phyloP scores from a whole-genome alignment of 1,140 invertebrate species.

The Aphaenogaster rudis region DNA sequence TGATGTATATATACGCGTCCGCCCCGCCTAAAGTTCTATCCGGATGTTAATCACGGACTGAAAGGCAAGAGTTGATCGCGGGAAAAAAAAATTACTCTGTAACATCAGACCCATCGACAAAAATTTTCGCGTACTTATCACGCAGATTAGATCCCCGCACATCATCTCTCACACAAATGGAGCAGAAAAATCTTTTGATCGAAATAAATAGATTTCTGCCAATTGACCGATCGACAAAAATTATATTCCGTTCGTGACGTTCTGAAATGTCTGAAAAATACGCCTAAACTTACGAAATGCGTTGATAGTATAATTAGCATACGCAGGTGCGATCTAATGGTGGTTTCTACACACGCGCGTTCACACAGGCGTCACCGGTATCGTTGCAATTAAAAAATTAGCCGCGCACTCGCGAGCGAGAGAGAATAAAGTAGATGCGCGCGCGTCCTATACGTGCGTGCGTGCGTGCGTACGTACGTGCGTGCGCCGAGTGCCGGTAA shows the following conservation, averaged over 20 bases:
- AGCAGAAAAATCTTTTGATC: not conserved
- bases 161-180: not conserved
- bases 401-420: constrained; percentile 55
- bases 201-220: not conserved
- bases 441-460: constrained; percentile 34
- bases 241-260: not conserved
- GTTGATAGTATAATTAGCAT: constrained; percentile 16
- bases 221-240: not conserved
- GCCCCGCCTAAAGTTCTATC: not conserved
- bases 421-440: constrained; percentile 67
- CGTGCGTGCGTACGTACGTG: constrained; percentile 23
- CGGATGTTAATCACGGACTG: not conserved
- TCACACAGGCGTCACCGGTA: constrained; percentile 56
- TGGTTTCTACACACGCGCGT: constrained; percentile 41
- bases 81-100: not conserved
- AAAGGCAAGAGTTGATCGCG: not conserved
- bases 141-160: not conserved
- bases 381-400: constrained; percentile 76
- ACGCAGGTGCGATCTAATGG: constrained; percentile 35
- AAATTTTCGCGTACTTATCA: not conserved
- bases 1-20: constrained; percentile 39
- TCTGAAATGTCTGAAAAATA: not conserved
- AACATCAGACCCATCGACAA: not conserved
- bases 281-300: not conserved
- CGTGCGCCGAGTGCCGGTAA: constrained; percentile 75